Percentiles rank a stretch among this genome's conserved stretches.
These are phyloP conservation scores for Uloborus diversus DNA, from an alignment of 1,140 invertebrate genomes.

Conservation along the genomic window DNA sequence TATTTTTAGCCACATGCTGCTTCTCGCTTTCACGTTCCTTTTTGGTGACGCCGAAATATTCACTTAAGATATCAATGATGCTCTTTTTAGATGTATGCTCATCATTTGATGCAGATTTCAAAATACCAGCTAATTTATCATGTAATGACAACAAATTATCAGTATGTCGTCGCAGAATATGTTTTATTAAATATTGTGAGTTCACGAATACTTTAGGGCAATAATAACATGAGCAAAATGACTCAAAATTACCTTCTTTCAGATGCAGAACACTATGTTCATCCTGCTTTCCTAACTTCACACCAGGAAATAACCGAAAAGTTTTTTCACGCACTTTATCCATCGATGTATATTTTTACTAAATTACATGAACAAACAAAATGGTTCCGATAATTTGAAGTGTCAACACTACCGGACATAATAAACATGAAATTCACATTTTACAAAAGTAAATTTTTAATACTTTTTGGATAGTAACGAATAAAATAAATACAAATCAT, in stretches of 20 bases:
- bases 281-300: background rate
- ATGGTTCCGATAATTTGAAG: too few species aligned
- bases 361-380: too few species aligned
- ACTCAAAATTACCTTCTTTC: too few species aligned
- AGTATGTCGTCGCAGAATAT: constrained; percentile 13
- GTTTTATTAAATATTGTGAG: constrained; percentile 1
- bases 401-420: too few species aligned
- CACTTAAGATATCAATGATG: background rate
- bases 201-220: constrained; percentile 6
- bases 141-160: background rate
- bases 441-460: too few species aligned
- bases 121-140: background rate
- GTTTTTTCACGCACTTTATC: background rate
- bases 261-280: too few species aligned
- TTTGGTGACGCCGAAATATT: background rate
- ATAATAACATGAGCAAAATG: background rate
- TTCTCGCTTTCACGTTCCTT: background rate
- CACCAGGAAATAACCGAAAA: background rate
- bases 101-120: background rate
- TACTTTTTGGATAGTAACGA: too few species aligned
- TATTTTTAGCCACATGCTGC: background rate
- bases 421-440: too few species aligned
- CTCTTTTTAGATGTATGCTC: background rate
- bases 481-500: too few species aligned
- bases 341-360: too few species aligned